Percentiles rank a stretch among this genome's conserved stretches.
Evolutionary conservation across 2,113 vertebrate species (phyloP).

Genomic region (human (Homo sapiens)): DNA sequence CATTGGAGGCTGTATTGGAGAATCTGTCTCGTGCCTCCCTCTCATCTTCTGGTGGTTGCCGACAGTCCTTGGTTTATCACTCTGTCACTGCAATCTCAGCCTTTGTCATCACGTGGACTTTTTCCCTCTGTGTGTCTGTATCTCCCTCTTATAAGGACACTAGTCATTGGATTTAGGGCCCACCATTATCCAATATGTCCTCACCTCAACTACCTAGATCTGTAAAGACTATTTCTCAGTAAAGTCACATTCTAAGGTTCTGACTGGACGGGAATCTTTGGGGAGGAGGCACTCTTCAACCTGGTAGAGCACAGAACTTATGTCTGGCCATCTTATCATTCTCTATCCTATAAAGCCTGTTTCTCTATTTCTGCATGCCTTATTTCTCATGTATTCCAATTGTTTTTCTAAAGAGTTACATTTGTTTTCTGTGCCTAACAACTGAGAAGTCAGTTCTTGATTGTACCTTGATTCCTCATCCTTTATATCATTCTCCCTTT

Average conservation of each 20-base stretch:
- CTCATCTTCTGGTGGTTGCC: background rate
- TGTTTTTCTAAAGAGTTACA: constrained; percentile 89
- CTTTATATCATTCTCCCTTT: constrained; percentile 54
- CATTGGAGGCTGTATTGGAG: background rate
- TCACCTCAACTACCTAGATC: background rate
- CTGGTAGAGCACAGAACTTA: constrained; percentile 82
- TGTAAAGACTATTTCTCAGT: background rate
- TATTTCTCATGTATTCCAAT: constrained; percentile 88
- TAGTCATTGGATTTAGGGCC: background rate
- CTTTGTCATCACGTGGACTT: background rate
- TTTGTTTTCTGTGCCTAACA: constrained; percentile 87
- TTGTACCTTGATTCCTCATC: constrained; percentile 74
- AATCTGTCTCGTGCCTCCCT: background rate
- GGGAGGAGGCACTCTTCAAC: background rate
- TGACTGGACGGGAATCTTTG: background rate
- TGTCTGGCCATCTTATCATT: constrained; percentile 73
- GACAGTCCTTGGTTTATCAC: background rate
- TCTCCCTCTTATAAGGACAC: background rate
- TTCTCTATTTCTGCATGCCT: constrained; percentile 86
- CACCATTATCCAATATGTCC: background rate
- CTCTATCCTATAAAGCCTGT: constrained; percentile 85
- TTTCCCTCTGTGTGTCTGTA: background rate
- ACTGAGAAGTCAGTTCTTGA: constrained; percentile 85
- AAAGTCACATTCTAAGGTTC: background rate
- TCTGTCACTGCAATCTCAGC: background rate